Base-by-base conservation (phyloP, 2,797 vertebrate species). In the Anas bahamensis region DNA sequence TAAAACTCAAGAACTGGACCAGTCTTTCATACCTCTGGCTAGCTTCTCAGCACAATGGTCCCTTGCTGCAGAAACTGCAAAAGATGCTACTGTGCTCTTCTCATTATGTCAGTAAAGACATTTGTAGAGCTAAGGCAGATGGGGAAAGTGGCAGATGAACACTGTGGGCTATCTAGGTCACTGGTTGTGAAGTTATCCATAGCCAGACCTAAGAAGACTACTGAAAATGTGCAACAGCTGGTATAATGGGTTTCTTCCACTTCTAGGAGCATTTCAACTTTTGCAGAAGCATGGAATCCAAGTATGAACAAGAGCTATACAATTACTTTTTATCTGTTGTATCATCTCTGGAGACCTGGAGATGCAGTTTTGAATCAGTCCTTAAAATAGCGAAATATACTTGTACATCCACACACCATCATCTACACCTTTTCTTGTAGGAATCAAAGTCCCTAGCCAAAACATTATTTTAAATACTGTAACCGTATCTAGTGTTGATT, bases 261-360 rank as follows among this genome's bases (percentile, higher is more conserved):
- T 73, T 56, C 29, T 37, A n/a, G 9, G 35, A 75, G 8, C 1
- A 1, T 46, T 50, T 65, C 46, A 41, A 37, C 17, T 41, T 59
- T 63, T 7, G 2, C 5, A 83, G 37, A 69, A 88, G 8, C 0
- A 0, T 37, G 10, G 13, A 17, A 79, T 15, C 35, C 5, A 2
- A 29, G 12, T 4, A 31, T 8, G 17, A 71, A 50, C 13, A 69
- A 69, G 13, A 61, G 61, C 4, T 65, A 64, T 6, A 78, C 5
- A 86, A 66, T 14, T 35, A 72, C 9, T 12, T 81, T 55, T 82
- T 63, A 22, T 53, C 46, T 50, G 39, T 14, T 37, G 0, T 57
- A 21, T 7, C 3, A 10, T 16, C 59, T 77, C 46, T 57, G 39
- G 14, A 69, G 22, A 50, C 60, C 42, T 50, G 26, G 14, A 73